Base-by-base conservation (phyloP, 2,113 vertebrate genomes). In the Cyanistes caeruleus region DNA sequence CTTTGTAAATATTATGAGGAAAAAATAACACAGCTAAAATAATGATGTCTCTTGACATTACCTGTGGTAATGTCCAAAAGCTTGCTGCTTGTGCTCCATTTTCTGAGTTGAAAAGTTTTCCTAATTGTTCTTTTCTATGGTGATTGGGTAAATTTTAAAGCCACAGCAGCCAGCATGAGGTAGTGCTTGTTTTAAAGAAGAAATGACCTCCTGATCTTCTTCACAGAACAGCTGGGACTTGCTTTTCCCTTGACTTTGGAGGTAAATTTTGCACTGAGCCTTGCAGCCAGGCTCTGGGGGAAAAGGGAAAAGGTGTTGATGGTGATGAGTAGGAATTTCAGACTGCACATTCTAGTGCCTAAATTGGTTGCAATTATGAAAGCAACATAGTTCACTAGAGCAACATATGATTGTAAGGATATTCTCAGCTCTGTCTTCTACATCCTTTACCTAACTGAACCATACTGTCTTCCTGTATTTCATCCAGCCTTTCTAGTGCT, bases 61-160 rank as follows among this genome's bases (percentile, higher is more conserved):
- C 16, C 46, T 46, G 13, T 72, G 17, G 2, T 48, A n/a, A 43
- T 28, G 20, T 27, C 65, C 24, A 59, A 53, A 75, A 46, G 0
- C 2, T 48, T 41, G 7, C 37, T 67, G 23, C 8, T 43, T 64
- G 22, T 39, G 4, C 25, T 91, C 16, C 4, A 1, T 56, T 15
- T 56, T 72, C 52, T 43, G 13, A 31, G 7, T 6, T 44, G 30
- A 56, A 64, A 44, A 3, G 5, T 59, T 84, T 64, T 70, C 11
- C 9, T 76, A 3, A 4, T 12, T 43, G 6, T 23, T 75, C 20
- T 75, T n/a, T 72, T 68, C 19, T 1, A 1, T 0, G 1, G 21
- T n/a, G 20, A 51, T 31, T 35, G 24, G 9, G 5, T 63, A 67
- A 35, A 46, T 68, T 76, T 75, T 67, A 53, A 82, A 85, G 4